Evolutionary conservation across 23 tunicate genomes (phyloP), one percentile per base, ranked within the genome.

Genomic region (Ciona savignyi): DNA sequence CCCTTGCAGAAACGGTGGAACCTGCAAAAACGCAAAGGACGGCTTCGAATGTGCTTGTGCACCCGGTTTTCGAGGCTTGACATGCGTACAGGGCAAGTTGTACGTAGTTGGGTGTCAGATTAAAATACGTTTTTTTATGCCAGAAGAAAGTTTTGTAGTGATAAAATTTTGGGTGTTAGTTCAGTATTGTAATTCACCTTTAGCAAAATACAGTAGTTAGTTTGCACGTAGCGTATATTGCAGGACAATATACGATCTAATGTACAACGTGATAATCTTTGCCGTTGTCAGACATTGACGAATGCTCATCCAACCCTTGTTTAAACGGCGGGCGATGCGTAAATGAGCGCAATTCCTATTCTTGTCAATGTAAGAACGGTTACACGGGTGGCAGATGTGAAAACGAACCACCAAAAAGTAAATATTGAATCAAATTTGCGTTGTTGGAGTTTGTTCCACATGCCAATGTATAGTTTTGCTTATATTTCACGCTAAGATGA

Each of bases 281-380:
- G n/a, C n/a, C n/a, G n/a, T n/a, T 49, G 26, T n/a, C 31, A 88
- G 89, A 90, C 62, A 65, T 90, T 0, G 63, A 90, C 63, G 97
- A 90, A 65, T 90, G 97, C 60, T 23, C 76, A 23, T 84, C 97
- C 0, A 90, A 79, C 70, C 97, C 97, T 15, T 90, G 97, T 62
- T 30, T 78, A 29, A 84, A 90, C 65, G 72, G 63, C 33, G 97
- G 97, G 23, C 70, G 68, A 3, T 90, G 97, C 78, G 26, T 2
- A 62, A 70, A 90, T 73, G 33, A 34, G 25, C 62, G 74, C 1
- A 75, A 90, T 34, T 71, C 65, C 1, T 90, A 72, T 31, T 25
- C 75, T 1, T 90, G 97, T 33, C 62, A 74, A 26, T 90, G 97
- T 32, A 60, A 69, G 27, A 78, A 49, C 33, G 97, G 86, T 21